A percentile compares a stretch with the other conserved stretches of the same genome.
These are phyloP conservation scores for Drymodes brunneopygia DNA, from an alignment of 2,113 vertebrate species.

Conservation along the genomic window DNA sequence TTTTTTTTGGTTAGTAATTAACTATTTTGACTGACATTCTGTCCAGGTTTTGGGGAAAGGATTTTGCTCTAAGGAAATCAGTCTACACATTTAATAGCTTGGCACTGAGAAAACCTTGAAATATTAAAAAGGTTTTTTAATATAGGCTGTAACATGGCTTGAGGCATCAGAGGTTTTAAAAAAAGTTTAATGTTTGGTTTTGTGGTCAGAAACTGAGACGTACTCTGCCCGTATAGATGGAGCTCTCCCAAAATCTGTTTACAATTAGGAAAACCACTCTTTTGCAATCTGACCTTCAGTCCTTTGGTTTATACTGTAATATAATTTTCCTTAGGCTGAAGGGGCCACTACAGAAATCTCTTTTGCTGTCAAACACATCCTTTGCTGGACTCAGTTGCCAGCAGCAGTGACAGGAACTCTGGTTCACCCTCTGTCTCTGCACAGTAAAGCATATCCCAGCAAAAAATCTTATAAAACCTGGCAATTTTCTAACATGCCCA, in stretches of 20 bases:
- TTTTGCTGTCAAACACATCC: background rate
- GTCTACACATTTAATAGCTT: slow-evolving; percentile 9
- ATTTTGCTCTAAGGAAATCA: slow-evolving; percentile 28
- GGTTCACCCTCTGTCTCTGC: background rate
- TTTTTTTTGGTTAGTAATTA: slow-evolving; percentile 39
- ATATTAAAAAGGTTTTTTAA: slow-evolving; percentile 21
- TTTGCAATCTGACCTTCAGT: background rate
- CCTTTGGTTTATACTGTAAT: background rate
- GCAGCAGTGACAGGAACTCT: background rate
- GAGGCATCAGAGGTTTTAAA: background rate
- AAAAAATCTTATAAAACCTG: background rate
- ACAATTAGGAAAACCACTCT: background rate
- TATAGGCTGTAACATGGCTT: background rate
- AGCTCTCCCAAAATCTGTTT: background rate
- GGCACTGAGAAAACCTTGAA: slow-evolving; percentile 13
- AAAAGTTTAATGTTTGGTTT: background rate
- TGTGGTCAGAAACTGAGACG: background rate
- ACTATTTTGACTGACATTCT: slow-evolving; percentile 36
- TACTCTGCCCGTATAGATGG: background rate
- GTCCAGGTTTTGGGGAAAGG: background rate
- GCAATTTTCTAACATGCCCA: background rate
- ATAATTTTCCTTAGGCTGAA: background rate
- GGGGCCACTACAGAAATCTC: background rate
- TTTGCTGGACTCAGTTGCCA: background rate
- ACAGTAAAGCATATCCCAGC: background rate